phyloP scores from a whole-genome alignment of 2,797 vertebrate genomes.

The Chrysocyon brachyurus region DNA sequence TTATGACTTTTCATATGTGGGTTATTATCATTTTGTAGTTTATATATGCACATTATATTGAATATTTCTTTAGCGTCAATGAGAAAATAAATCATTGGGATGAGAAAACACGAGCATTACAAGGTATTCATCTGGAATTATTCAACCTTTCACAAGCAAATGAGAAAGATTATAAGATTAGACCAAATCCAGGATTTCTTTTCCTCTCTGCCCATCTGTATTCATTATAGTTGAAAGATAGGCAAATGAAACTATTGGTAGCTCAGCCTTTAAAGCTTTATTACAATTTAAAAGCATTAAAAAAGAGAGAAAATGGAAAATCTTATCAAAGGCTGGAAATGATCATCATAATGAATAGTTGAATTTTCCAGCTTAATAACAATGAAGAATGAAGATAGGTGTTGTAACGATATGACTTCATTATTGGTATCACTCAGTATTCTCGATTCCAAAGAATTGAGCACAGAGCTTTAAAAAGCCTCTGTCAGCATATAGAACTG shows the following conservation, averaged over 20 bases:
- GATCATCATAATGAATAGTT: constrained; percentile 67
- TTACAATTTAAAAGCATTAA: constrained; percentile 80
- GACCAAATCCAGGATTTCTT: constrained; percentile 68
- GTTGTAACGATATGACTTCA: constrained; percentile 72
- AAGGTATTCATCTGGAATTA: constrained; percentile 76
- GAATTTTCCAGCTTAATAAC: constrained; percentile 76
- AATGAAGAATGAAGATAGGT: constrained; percentile 67
- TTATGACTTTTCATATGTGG: constrained; percentile 45
- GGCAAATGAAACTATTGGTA: constrained; percentile 74
- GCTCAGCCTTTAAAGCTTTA: constrained; percentile 77
- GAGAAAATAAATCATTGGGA: constrained; percentile 72
- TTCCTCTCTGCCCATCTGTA: constrained; percentile 72
- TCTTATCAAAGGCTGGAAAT: constrained; percentile 78
- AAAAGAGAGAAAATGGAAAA: constrained; percentile 78
- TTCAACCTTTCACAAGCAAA: constrained; percentile 79
- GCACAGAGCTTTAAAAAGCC: constrained; percentile 51
- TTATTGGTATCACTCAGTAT: constrained; percentile 54
- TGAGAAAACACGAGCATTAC: constrained; percentile 65
- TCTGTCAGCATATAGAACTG: constrained; percentile 55
- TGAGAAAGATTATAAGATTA: constrained; percentile 81
- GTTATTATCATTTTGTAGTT: constrained; percentile 63
- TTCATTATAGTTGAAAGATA: constrained; percentile 78
- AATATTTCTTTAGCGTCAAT: constrained; percentile 60
- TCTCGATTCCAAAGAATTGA: constrained; percentile 59
- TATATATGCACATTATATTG: constrained; percentile 69